These are phyloP conservation scores for Leptobrachium leishanense DNA, from an alignment of 2,113 vertebrate genomes.

Conservation along the genomic window DNA sequence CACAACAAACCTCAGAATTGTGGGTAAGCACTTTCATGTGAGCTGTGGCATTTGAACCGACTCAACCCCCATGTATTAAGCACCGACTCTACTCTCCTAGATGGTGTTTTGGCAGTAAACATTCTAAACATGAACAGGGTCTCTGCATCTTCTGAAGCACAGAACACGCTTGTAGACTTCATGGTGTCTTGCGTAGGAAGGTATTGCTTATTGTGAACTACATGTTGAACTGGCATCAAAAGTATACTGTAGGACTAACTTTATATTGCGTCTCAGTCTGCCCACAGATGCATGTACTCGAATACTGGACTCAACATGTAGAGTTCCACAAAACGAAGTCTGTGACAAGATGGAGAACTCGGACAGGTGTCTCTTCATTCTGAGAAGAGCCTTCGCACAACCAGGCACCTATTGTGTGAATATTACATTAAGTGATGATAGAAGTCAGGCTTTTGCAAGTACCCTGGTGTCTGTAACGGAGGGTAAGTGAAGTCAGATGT, in stretches of 20 bases:
- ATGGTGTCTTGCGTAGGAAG: slow-evolving; percentile 83
- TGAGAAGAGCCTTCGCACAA: slow-evolving; percentile 76
- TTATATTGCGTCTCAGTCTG: slow-evolving; percentile 59
- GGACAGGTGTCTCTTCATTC: slow-evolving; percentile 68
- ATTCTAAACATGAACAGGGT: slow-evolving; percentile 67
- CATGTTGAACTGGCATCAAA: no score
- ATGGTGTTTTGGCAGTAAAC: slow-evolving; percentile 70
- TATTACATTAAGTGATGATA: slow-evolving; percentile 79
- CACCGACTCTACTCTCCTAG: slow-evolving; percentile 58
- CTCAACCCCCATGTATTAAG: no score
- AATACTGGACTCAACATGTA: slow-evolving; percentile 81
- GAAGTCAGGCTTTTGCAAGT: slow-evolving; percentile 77
- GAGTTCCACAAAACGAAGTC: slow-evolving; percentile 62
- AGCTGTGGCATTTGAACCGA: no score
- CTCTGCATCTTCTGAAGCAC: slow-evolving; percentile 63
- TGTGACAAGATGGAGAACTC: slow-evolving; percentile 69
- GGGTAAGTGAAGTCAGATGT: slow-evolving; percentile 54
- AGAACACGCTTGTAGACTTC: slow-evolving; percentile 79
- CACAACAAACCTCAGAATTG: slow-evolving; percentile 66
- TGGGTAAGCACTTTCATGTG: slow-evolving; percentile 68
- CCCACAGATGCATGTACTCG: slow-evolving; percentile 87
- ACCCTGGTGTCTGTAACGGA: slow-evolving; percentile 75
- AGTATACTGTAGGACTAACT: no score
- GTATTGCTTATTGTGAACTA: slow-evolving; percentile 57
- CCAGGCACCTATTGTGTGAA: slow-evolving; percentile 89